Evolutionary conservation across 2,113 vertebrate species (phyloP), one percentile per base, ranked within the genome.

Genomic region (Callithrix jacchus): DNA sequence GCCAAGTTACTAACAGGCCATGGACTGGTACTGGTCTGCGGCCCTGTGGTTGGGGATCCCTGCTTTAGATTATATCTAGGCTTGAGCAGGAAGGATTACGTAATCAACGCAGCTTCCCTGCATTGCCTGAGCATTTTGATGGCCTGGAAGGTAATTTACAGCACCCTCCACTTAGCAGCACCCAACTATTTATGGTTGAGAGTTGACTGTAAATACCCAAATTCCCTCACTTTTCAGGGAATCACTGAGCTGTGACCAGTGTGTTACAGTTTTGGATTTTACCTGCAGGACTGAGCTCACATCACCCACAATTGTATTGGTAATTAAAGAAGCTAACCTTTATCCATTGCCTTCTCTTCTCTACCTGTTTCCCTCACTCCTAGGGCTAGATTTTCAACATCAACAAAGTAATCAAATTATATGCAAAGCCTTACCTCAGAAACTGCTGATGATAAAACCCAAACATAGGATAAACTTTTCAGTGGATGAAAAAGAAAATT

Each of bases 401-500:
- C 35, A 66, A 49, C 5, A 66, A 83, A 77, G 66, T 86, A 89
- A 42, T 7, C n/a, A 54, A 77, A 83, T 94, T 66, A 40, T 2
- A 45, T 47, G 27, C 8, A 47, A 8, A 81, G 10, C 6, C 1
- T 73, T 32, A 13, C 2, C 9, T 32, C 32, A 73, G 9, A 14
- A 14, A 64, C 45, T 89, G 80, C 32, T 81, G 64, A 88, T 58
- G 4, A n/a, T n/a, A 58, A 42, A 91, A 25, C 5, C 11, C 25
- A 83, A 84, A 84, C 1, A n/a, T 37, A 88, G 25, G 4, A n/a
- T 49, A 52, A 81, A 71, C 0, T 18, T 66, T 68, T 30, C 13
- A 61, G 42, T 2, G 1, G 18, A 58, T n/a, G 1, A 52, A 4
- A 5, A 1, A 23, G 68, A 35, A 49, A 4, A 64, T 12, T 49